Evolutionary conservation across 2,888 invertebrate genomes (phyloP), one percentile per base, ranked within the genome.

Genomic region (Autographa gamma): DNA sequence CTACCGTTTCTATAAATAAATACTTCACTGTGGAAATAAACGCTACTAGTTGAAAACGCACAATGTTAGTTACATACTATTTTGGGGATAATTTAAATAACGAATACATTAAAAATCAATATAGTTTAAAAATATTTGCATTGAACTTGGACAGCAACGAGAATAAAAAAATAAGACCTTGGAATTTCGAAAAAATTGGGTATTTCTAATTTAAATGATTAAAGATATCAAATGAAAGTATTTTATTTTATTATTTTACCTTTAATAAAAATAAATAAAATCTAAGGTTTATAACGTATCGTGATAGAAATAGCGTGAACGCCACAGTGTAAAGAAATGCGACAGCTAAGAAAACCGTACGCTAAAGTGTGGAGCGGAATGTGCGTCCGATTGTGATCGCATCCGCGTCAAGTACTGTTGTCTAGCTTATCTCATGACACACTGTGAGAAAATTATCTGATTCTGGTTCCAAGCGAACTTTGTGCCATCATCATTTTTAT

Each of bases 351-450:
- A 13, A 52, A 56, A 56, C 54, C 19, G 54, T 56, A 63, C 14
- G 31, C 58, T 32, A 31, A 41, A 32, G 31, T 43, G 31, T 65
- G 41, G 52, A 52, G 18, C 18, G 71, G 54, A 65, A 76, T 76
- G 77, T 59, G 71, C 60, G 32, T 71, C 56, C 71, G 72, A 66
- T 66, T 60, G 77, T 38, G 56, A 71, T 74, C 56, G n/a, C 32
- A 58, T 76, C 59, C 63, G 56, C 38, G 48, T 71, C 18, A 71
- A 62, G 58, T 31, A 71, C 54, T 34, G 54, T 14, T 63, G 25
- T 60, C 63, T 19, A 63, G 48, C 56, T 38, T 60, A 56, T 69
- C 54, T 62, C 54, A n/a, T 25, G 58, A 38, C 60, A 43, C 32
- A 60, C 65, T 54, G 54, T 56, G 56, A 43, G 16, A 2, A 25